Conservation (phyloP, 2,888 invertebrate species). For the Trachelus iudaicus region DNA sequence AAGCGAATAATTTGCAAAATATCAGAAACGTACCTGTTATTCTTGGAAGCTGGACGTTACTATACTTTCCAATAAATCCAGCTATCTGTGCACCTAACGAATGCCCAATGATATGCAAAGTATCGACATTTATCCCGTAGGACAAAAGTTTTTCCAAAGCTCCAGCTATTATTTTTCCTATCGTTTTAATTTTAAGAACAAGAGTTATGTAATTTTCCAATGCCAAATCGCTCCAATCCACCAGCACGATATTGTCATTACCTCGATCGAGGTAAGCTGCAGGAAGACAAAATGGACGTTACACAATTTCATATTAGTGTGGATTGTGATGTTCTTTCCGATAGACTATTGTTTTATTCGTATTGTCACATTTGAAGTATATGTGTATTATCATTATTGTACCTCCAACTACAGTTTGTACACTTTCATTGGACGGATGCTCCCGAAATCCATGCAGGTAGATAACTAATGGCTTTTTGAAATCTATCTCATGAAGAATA, state of each 20-base stretch:
- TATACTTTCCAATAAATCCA: constrained; percentile 35
- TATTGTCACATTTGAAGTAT: neutral
- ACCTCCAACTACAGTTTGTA: constrained; percentile 39
- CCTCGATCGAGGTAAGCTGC: constrained; percentile 43
- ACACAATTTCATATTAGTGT: neutral
- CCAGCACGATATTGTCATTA: constrained; percentile 40
- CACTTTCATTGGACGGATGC: constrained; percentile 35
- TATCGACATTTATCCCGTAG: constrained; percentile 32
- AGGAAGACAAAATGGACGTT: neutral
- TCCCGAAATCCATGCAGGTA: constrained; percentile 43
- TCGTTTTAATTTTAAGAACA: constrained; percentile 11
- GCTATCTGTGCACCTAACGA: constrained; percentile 50
- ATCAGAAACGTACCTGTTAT: constrained; percentile 44
- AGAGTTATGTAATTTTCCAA: constrained; percentile 33
- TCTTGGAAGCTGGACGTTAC: constrained; percentile 32
- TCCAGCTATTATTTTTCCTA: constrained; percentile 33
- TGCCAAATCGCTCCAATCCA: constrained; percentile 50
- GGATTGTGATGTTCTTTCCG: constrained; percentile 3
- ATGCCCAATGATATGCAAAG: constrained; percentile 45
- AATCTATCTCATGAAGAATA: constrained; percentile 29
- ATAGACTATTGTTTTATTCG: neutral
- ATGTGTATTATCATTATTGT: neutral
- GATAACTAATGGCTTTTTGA: constrained; percentile 32
- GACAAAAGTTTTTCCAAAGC: constrained; percentile 28
- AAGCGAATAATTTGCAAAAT: neutral